These are phyloP conservation scores for Bryconaethiops microstoma DNA, from an alignment of 2,797 vertebrate species.

Conservation along the genomic window DNA sequence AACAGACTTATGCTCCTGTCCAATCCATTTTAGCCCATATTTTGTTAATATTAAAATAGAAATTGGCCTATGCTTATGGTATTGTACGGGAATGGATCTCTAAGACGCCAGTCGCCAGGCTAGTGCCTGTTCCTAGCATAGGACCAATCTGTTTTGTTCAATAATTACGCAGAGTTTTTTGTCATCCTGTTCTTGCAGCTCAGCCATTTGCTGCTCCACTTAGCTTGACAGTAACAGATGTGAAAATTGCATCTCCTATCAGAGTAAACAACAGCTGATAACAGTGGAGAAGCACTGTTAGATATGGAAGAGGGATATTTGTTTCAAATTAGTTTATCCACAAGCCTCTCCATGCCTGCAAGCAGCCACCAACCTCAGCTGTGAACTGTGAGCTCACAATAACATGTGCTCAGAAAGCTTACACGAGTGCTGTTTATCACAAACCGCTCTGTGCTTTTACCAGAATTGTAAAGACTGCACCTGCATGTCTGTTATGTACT, in stretches of 20 bases:
- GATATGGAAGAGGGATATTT: slow-evolving; percentile 66
- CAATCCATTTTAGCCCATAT: slow-evolving; percentile 28
- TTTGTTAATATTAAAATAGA: slow-evolving; percentile 41
- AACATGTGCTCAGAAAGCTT: slow-evolving; percentile 4
- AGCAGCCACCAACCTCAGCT: slow-evolving; percentile 44
- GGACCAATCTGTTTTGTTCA: slow-evolving; percentile 71
- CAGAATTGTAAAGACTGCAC: neutral
- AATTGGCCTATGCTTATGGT: slow-evolving; percentile 38
- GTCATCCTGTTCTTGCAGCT: slow-evolving; percentile 74
- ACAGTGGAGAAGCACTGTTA: slow-evolving; percentile 70
- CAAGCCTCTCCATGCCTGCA: slow-evolving; percentile 50
- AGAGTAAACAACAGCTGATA: slow-evolving; percentile 77
- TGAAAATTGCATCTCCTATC: slow-evolving; percentile 77
- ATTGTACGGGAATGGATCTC: slow-evolving; percentile 35
- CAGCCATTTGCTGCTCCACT: slow-evolving; percentile 79
- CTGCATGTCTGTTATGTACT: neutral
- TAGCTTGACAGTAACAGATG: slow-evolving; percentile 79
- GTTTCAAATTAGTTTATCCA: slow-evolving; percentile 66
- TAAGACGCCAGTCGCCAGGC: slow-evolving; percentile 29
- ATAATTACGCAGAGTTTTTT: slow-evolving; percentile 74
- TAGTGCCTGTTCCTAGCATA: slow-evolving; percentile 61
- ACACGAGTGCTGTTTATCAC: neutral
- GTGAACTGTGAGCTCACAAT: slow-evolving; percentile 30
- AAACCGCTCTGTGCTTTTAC: neutral
- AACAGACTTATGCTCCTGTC: neutral